Evolutionary conservation across 2,888 invertebrate genomes (phyloP), one percentile per base, ranked within the genome.

Genomic region (Stictocephala bisonia): DNA sequence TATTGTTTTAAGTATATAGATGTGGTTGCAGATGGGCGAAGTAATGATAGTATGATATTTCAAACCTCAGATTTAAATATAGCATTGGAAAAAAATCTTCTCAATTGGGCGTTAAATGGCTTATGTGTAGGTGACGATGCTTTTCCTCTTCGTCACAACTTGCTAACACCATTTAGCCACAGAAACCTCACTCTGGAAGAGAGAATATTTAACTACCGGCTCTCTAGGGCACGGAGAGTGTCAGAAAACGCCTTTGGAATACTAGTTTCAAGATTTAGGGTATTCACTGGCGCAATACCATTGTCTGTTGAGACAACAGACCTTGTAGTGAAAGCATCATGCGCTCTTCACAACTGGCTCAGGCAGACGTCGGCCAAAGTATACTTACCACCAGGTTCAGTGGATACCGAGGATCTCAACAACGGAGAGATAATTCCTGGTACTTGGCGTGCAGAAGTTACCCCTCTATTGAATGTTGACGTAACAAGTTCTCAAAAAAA

Each of bases 161-260:
- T 78, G 26, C 58, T 75, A 15, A 79, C 75, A 72, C 77, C 78
- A 9, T 77, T 73, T 3, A 24, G 26, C 15, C n/a, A 22, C 15
- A 41, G 29, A 13, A 7, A 31, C 6, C 35, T 66, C n/a, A 35
- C 29, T 2, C 35, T 35, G 6, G 53, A 74, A 35, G n/a, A n/a
- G n/a, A 75, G 72, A 58, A 70, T 78, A 64, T 77, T 74, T 50
- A 79, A 78, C 40, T 77, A 79, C 48, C 35, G 79, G 13, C 48
- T 78, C 50, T 74, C 72, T 11, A 41, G 79, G 22, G 77, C 74
- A n/a, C 72, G 78, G 50, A 58, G 78, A 48, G 68, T 78, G 11
- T 50, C 66, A 1, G 77, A 79, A 75, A 79, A 77, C 71, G 77
- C 74, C 7, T 78, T 77, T 53, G 76, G 77, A 2, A 76, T 78